These are phyloP conservation scores for Heliconius hewitsoni DNA, from an alignment of 1,140 invertebrate genomes.

Conservation along the genomic window DNA sequence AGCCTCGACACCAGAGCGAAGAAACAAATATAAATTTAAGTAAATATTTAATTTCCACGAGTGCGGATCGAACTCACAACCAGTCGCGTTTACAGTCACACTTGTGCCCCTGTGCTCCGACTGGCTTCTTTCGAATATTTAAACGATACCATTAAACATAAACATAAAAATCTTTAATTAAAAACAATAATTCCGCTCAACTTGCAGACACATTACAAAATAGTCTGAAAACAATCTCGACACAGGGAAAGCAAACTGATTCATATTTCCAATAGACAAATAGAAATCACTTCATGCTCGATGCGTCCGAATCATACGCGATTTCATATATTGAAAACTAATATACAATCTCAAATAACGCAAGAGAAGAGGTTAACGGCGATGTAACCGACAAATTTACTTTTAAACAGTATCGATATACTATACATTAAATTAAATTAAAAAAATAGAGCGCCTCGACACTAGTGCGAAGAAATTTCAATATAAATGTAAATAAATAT, in stretches of 20 bases:
- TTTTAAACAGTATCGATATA: background rate
- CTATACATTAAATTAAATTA: background rate
- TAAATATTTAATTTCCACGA: too few species aligned
- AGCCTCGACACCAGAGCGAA: too few species aligned
- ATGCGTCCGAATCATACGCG: slow-evolving; percentile 42
- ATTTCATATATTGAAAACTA: slow-evolving; percentile 66
- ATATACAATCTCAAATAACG: slow-evolving; percentile 49
- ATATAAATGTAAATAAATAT: too few species aligned
- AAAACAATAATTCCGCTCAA: background rate
- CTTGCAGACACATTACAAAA: background rate
- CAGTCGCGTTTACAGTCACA: too few species aligned
- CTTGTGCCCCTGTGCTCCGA: too few species aligned
- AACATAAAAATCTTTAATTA: background rate
- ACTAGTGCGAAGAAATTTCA: too few species aligned
- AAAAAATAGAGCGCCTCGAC: too few species aligned
- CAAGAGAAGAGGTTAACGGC: background rate
- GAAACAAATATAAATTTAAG: too few species aligned
- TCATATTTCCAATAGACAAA: slow-evolving; percentile 63
- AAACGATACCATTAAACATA: too few species aligned
- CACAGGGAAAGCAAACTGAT: slow-evolving; percentile 64
- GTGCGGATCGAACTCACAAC: too few species aligned
- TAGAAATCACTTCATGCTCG: slow-evolving; percentile 69
- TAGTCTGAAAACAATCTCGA: slow-evolving; percentile 36
- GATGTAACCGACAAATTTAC: background rate
- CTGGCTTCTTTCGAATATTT: too few species aligned